These are phyloP conservation scores for Eumeta japonica DNA, from an alignment of 1,140 invertebrate genomes.

Conservation along the genomic window DNA sequence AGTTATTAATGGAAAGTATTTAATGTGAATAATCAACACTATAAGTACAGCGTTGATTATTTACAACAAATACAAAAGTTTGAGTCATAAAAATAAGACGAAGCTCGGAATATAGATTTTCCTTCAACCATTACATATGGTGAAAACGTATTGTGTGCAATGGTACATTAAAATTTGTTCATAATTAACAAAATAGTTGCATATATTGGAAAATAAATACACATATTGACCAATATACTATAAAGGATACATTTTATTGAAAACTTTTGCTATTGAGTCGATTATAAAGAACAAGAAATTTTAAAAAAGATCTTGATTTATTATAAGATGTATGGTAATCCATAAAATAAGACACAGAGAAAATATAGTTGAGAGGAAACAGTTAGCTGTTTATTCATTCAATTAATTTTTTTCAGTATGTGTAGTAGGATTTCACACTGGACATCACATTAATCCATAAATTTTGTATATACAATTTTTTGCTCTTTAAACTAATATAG, in stretches of 20 bases:
- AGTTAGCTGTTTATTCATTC: slow-evolving; percentile 23
- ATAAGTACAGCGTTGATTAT: no score
- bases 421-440: slow-evolving; percentile 32
- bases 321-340: no score
- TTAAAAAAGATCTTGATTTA: no score
- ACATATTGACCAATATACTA: slow-evolving; percentile 7
- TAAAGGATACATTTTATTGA: slow-evolving; percentile 5
- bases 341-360: slow-evolving; percentile 15
- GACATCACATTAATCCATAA: no score
- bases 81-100: slow-evolving; percentile 3
- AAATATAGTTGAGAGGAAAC: slow-evolving; percentile 9
- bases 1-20: no score
- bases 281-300: no score
- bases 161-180: slow-evolving; percentile 2
- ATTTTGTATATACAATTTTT: no score
- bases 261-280: no score
- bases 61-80: no score
- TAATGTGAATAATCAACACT: no score
- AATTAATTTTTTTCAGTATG: slow-evolving; percentile 22
- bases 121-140: no score
- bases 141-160: slow-evolving; percentile 8
- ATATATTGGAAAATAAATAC: slow-evolving; percentile 6
- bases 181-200: slow-evolving; percentile 3
- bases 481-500: slow-evolving; percentile 3
- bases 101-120: no score